Conservation (phyloP, 2,113 vertebrate species). For the Irena cyanogastra region DNA sequence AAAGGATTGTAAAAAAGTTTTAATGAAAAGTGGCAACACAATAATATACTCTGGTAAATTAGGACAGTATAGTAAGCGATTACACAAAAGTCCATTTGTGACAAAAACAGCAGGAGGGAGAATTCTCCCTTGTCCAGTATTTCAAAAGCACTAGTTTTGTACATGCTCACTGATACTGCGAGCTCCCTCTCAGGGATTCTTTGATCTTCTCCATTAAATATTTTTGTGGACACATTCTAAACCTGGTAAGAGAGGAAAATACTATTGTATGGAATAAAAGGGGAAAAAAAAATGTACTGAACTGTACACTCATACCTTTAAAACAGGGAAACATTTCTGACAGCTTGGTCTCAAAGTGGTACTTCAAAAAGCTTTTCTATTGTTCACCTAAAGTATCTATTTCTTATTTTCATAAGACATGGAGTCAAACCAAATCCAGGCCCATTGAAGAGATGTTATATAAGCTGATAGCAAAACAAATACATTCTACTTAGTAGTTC, state of each 20-base stretch:
- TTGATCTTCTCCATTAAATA: slow-evolving; percentile 67
- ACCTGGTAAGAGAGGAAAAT: slow-evolving; percentile 29
- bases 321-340: slow-evolving; percentile 23
- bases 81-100: slow-evolving; percentile 68
- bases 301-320: slow-evolving; percentile 19
- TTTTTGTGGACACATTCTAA: slow-evolving; percentile 44
- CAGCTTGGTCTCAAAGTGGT: neutral
- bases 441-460: neutral
- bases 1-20: slow-evolving; percentile 21
- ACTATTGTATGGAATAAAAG: slow-evolving; percentile 15
- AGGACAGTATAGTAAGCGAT: slow-evolving; percentile 57
- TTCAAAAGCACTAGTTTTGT: slow-evolving; percentile 59
- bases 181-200: slow-evolving; percentile 37
- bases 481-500: neutral
- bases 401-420: neutral
- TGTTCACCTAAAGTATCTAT: slow-evolving; percentile 3
- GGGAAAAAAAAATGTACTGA: neutral
- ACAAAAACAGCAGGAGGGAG: slow-evolving; percentile 53
- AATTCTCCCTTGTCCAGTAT: slow-evolving; percentile 54
- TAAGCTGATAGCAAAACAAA: neutral
- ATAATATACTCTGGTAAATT: slow-evolving; percentile 60
- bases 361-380: slow-evolving; percentile 29
- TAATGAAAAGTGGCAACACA: slow-evolving; percentile 60
- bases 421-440: neutral
- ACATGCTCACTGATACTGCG: slow-evolving; percentile 24